Evolutionary conservation across 1,140 invertebrate genomes (phyloP).

Genomic region (Eriosoma lanigerum): DNA sequence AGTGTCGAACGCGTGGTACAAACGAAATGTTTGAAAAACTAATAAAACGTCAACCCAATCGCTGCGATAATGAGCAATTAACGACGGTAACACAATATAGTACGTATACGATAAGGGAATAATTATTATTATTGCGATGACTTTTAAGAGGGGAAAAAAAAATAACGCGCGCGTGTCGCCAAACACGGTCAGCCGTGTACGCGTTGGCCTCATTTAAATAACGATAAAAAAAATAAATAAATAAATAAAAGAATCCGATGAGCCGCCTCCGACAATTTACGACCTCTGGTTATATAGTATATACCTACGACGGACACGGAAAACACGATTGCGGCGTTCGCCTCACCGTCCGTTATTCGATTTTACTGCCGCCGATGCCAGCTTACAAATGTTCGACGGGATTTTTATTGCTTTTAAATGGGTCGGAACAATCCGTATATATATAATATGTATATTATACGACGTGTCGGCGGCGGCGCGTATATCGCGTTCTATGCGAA

Average conservation of each 20-base stretch:
- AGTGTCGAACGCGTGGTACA: too few species aligned
- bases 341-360: conserved; percentile 12
- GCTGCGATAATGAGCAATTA: not conserved
- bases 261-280: conserved; percentile 18
- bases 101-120: too few species aligned
- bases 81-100: too few species aligned
- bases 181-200: not conserved
- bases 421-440: not conserved
- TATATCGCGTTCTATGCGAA: not conserved
- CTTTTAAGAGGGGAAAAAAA: too few species aligned
- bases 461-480: too few species aligned
- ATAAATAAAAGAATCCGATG: not conserved
- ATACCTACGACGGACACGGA: not conserved
- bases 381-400: conserved; percentile 20
- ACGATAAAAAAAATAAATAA: not conserved
- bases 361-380: not conserved
- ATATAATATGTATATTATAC: not conserved
- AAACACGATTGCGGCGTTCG: not conserved
- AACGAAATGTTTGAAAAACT: too few species aligned
- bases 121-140: too few species aligned
- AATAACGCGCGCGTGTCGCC: not conserved
- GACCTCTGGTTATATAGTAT: not conserved
- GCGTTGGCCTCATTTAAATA: conserved; percentile 36
- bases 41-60: not conserved
- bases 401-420: conserved; percentile 27